phyloP scores from a whole-genome alignment of 2,888 invertebrate species.

The Cryptus armator region DNA sequence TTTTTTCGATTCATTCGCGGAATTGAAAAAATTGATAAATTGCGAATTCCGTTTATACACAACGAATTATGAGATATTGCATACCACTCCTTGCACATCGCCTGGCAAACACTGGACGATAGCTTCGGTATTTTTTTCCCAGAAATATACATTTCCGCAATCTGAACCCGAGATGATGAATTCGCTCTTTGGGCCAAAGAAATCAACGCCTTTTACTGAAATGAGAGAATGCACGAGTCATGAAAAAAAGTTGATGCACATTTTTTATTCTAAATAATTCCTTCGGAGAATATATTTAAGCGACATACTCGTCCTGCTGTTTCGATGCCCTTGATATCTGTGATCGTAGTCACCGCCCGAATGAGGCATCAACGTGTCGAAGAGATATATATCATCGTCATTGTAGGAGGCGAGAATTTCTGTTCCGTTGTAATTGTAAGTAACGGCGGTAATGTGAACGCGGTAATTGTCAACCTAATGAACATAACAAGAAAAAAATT shows the following conservation, averaged over 20 bases:
- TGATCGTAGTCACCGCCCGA: constrained; percentile 85
- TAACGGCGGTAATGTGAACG: constrained; percentile 94
- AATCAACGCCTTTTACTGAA: constrained; percentile 95
- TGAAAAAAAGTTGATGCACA: neutral
- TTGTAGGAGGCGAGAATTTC: constrained; percentile 97
- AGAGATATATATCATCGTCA: constrained; percentile 96
- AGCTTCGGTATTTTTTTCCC: constrained; percentile 95
- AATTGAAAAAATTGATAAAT: neutral
- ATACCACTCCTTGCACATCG: constrained; percentile 93
- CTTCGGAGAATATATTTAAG: neutral
- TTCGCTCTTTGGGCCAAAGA: constrained; percentile 96
- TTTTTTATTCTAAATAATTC: neutral
- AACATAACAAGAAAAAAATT: constrained; percentile 4
- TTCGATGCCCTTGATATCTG: constrained; percentile 89
- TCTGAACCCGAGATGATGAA: constrained; percentile 97
- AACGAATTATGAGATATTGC: constrained; percentile 48
- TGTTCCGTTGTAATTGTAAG: constrained; percentile 96
- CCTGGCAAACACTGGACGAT: constrained; percentile 96
- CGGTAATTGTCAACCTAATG: constrained; percentile 80
- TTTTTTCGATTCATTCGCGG: too few species aligned
- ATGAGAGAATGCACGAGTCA: neutral
- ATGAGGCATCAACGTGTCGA: constrained; percentile 88
- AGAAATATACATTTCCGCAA: constrained; percentile 94
- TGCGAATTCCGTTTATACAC: constrained; percentile 4
- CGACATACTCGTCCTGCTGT: constrained; percentile 77